Conservation (phyloP, 2,888 invertebrate species). For the Lithosia quadra region DNA sequence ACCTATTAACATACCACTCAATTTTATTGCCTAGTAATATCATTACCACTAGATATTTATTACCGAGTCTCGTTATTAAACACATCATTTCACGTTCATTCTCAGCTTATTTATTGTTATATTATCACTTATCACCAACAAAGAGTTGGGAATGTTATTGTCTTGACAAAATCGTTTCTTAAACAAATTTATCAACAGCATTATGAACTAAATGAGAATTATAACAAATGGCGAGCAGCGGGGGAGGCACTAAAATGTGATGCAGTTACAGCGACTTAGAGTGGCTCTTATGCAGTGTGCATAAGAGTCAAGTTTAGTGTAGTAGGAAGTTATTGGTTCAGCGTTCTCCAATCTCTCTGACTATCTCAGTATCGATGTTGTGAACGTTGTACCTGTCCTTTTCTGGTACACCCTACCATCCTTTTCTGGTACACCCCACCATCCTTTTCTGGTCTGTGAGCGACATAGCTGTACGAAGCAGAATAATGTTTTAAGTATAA, state of each 20-base stretch:
- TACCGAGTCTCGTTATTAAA: not conserved
- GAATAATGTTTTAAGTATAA: constrained; percentile 44
- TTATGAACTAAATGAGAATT: constrained; percentile 49
- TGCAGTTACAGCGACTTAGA: constrained; percentile 26
- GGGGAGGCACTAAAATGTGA: constrained; percentile 26
- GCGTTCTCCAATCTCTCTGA: constrained; percentile 41
- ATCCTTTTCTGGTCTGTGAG: constrained; percentile 39
- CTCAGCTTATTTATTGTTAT: constrained; percentile 31
- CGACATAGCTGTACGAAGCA: constrained; percentile 25
- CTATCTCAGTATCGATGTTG: constrained; percentile 46
- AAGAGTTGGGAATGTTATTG: constrained; percentile 19
- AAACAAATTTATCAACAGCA: constrained; percentile 35
- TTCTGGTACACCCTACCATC: constrained; percentile 44
- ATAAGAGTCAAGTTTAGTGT: constrained; percentile 32
- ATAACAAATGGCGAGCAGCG: constrained; percentile 48
- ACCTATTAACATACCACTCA: constrained; percentile 30
- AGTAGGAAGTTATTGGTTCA: constrained; percentile 25
- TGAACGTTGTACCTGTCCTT: constrained; percentile 49
- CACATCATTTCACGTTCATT: not conserved
- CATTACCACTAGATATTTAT: not conserved
- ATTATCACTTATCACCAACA: constrained; percentile 29
- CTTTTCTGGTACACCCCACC: constrained; percentile 43
- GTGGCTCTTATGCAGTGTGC: constrained; percentile 25
- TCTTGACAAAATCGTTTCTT: not conserved
- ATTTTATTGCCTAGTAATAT: not conserved